Percentiles rank a stretch among this genome's conserved stretches.
Evolutionary conservation across 53 echinoderm and acorn worm genomes (phyloP).

Genomic region (Apostichopus leukothele): DNA sequence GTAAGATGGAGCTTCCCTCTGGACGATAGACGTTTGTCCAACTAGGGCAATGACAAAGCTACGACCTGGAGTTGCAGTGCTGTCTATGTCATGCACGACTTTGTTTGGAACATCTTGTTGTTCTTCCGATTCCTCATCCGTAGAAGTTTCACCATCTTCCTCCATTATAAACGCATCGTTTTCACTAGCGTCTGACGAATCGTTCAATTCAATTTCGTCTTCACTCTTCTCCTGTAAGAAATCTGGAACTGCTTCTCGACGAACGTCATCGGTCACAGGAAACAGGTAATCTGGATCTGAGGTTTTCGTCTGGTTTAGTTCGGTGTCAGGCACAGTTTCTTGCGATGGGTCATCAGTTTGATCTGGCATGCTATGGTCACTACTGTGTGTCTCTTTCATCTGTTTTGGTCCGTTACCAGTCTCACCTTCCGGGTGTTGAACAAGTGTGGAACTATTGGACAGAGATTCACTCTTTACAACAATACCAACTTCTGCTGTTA

Average conservation of each 20-base stretch:
- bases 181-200: not conserved
- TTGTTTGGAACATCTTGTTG: not conserved
- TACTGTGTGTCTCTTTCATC: not conserved
- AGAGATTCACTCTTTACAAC: constrained; percentile 14
- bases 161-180: constrained; percentile 37
- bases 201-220: not conserved
- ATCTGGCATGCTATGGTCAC: not conserved
- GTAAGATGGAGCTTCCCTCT: not conserved
- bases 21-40: constrained; percentile 17
- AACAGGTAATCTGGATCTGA: constrained; percentile 35
- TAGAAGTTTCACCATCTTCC: constrained; percentile 15
- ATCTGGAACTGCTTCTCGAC: not conserved
- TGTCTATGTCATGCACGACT: not conserved
- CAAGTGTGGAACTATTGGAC: not conserved
- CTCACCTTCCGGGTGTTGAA: constrained; percentile 15
- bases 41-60: constrained; percentile 40
- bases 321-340: not conserved
- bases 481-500: constrained; percentile 28
- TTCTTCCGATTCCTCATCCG: constrained; percentile 16
- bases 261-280: constrained; percentile 18
- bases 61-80: not conserved
- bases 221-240: not conserved
- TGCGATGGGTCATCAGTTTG: not conserved
- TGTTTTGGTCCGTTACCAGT: not conserved
- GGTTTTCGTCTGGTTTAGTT: not conserved